A percentile compares a stretch with the other conserved stretches of the same genome.
These are phyloP conservation scores for Atta colombica DNA, from an alignment of 1,140 invertebrate genomes.

Conservation along the genomic window DNA sequence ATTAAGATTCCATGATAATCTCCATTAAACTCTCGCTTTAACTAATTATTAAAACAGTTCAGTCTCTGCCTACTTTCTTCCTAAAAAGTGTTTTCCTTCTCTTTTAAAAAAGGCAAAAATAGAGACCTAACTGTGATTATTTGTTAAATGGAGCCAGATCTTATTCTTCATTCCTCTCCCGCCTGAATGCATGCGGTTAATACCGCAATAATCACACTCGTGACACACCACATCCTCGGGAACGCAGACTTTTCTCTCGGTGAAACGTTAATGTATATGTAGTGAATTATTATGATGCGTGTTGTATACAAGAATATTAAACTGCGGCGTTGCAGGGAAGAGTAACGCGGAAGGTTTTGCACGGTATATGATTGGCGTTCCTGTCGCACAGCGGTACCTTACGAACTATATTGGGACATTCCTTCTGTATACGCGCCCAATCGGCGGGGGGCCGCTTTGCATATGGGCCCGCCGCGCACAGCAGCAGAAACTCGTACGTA, in stretches of 20 bases:
- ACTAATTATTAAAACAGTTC: conserved; percentile 7
- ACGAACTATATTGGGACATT: conserved; percentile 86
- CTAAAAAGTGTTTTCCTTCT: neutral
- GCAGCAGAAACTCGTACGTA: conserved; percentile 87
- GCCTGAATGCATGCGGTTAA: conserved; percentile 40
- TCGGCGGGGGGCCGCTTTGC: conserved; percentile 86
- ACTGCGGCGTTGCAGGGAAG: conserved; percentile 44
- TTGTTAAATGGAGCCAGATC: conserved; percentile 10
- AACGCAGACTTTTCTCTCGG: conserved; percentile 27
- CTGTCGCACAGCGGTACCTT: conserved; percentile 84
- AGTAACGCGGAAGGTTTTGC: conserved; percentile 72
- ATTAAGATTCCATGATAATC: conserved; percentile 28
- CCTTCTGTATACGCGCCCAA: conserved; percentile 87
- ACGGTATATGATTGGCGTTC: conserved; percentile 75
- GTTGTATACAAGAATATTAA: conserved; percentile 54
- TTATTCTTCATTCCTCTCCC: neutral
- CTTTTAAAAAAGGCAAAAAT: neutral
- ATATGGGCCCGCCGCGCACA: conserved; percentile 87
- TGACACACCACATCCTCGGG: conserved; percentile 13
- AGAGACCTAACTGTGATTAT: neutral
- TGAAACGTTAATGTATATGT: conserved; percentile 2
- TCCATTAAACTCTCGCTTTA: neutral
- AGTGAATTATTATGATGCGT: conserved; percentile 42
- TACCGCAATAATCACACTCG: conserved; percentile 41
- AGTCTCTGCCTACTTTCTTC: neutral